Evolutionary conservation across 2,113 vertebrate species (phyloP).

Genomic region (Triplophysa siluroides): DNA sequence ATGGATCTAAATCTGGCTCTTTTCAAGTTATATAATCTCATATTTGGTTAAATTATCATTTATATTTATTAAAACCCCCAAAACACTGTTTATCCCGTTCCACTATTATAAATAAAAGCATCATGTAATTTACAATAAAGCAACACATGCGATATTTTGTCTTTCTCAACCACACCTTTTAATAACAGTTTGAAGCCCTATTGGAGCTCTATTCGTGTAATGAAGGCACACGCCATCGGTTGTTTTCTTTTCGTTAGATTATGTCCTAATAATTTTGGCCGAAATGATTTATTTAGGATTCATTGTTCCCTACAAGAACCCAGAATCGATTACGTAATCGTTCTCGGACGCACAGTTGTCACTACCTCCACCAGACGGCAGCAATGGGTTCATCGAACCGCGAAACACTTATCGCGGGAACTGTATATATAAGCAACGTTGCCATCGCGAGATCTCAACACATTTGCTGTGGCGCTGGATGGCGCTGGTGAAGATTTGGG

Average conservation of each 20-base stretch:
- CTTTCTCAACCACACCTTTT: no score
- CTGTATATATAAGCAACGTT: background rate
- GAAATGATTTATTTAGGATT: constrained; percentile 11
- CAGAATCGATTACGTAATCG: constrained; percentile 52
- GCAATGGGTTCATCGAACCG: constrained; percentile 6
- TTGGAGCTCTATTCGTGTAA: background rate
- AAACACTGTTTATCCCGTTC: no score
- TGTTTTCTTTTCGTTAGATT: background rate
- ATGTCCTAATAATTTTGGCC: background rate
- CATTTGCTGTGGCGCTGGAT: constrained; percentile 54
- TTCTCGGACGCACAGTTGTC: background rate
- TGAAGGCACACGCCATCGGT: background rate
- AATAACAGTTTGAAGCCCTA: no score
- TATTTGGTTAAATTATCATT: no score
- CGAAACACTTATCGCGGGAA: constrained; percentile 51
- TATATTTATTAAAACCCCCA: no score
- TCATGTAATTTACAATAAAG: no score
- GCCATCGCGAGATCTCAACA: constrained; percentile 53
- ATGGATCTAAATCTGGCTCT: no score
- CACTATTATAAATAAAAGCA: no score
- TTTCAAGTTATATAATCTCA: no score
- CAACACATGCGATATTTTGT: no score
- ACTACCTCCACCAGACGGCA: constrained; percentile 46
- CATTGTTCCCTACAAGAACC: background rate
- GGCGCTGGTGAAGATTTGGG: constrained; percentile 55